Percentiles rank a stretch among this genome's conserved stretches.
Conservation (phyloP, 2,888 invertebrate genomes). For the Cordilura impudica region DNA sequence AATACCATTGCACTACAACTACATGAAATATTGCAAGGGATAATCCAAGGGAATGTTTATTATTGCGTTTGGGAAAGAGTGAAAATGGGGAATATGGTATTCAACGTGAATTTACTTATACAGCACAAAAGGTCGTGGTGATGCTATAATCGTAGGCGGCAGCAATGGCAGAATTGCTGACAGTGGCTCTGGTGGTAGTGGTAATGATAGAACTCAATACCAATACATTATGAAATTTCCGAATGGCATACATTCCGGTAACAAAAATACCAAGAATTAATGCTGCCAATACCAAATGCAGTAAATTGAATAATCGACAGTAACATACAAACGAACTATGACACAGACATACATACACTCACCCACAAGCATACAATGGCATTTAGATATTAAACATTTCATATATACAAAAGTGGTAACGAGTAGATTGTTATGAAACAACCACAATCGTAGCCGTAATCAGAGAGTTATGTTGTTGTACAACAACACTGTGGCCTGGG, state of each 20-base stretch:
- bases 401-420: slow-evolving; percentile 35
- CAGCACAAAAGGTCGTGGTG: slow-evolving; percentile 22
- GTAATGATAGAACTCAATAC: slow-evolving; percentile 54
- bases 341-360: neutral
- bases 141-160: neutral
- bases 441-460: slow-evolving; percentile 56
- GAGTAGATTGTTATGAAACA: slow-evolving; percentile 52
- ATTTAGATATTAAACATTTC: too few relatives aligned
- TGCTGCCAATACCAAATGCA: slow-evolving; percentile 61
- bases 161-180: neutral
- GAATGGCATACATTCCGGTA: slow-evolving; percentile 60
- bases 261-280: slow-evolving; percentile 61
- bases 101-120: slow-evolving; percentile 18
- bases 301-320: slow-evolving; percentile 62
- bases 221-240: slow-evolving; percentile 62
- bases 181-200: slow-evolving; percentile 23
- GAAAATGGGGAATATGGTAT: neutral
- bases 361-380: neutral
- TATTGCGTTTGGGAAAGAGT: neutral
- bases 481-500: slow-evolving; percentile 48
- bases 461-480: slow-evolving; percentile 43
- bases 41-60: slow-evolving; percentile 38
- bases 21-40: slow-evolving; percentile 18
- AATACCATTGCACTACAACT: slow-evolving; percentile 26
- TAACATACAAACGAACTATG: slow-evolving; percentile 26